phyloP scores from a whole-genome alignment of 1,140 invertebrate genomes.

The Diachasma alloeum region DNA sequence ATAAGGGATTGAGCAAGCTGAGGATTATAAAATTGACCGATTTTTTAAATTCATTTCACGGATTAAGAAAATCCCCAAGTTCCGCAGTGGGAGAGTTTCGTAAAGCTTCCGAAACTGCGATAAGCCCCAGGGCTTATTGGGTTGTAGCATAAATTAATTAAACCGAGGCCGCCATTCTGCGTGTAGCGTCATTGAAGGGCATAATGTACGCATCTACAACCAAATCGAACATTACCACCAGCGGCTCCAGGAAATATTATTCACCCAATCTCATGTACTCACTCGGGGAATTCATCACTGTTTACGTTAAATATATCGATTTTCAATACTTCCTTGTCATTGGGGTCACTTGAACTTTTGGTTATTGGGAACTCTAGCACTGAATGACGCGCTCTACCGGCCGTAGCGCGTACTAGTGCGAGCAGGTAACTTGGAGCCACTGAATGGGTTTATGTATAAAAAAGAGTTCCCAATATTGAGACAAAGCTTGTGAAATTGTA shows the following conservation, averaged over 20 bases:
- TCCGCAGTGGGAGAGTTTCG: background rate
- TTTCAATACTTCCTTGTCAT: background rate
- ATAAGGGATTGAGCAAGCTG: background rate
- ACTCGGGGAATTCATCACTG: background rate
- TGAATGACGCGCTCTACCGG: too few relatives aligned
- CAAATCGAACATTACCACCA: background rate
- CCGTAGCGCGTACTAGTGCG: too few relatives aligned
- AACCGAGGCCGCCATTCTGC: background rate
- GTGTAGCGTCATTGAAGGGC: background rate
- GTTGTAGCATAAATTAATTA: slow-evolving; percentile 28
- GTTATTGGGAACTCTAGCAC: too few relatives aligned
- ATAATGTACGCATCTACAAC: background rate
- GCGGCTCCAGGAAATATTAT: background rate
- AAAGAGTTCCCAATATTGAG: too few relatives aligned
- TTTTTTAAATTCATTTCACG: background rate
- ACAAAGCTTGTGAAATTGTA: too few relatives aligned
- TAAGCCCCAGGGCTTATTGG: slow-evolving; percentile 25
- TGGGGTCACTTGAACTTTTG: too few relatives aligned
- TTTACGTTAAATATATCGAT: background rate
- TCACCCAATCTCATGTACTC: background rate
- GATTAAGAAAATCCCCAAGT: slow-evolving; percentile 6
- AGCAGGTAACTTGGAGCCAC: too few relatives aligned
- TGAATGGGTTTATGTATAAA: too few relatives aligned
- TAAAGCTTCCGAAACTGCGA: slow-evolving; percentile 13
- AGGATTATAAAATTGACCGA: background rate